phyloP scores from a whole-genome alignment of 2,888 invertebrate genomes.

The Osmoderma eremita region DNA sequence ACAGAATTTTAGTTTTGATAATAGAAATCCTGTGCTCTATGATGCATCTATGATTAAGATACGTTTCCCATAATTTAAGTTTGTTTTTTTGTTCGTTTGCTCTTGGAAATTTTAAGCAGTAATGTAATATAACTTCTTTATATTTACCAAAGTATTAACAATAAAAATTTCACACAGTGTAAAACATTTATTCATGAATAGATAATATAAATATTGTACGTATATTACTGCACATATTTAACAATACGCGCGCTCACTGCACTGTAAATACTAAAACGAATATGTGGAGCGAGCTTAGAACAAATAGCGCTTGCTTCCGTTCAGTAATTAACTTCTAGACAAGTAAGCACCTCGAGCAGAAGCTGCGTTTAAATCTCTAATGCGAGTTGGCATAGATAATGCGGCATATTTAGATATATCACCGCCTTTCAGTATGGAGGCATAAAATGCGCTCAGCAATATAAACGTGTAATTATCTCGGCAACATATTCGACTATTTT shows the following conservation, averaged over 20 bases:
- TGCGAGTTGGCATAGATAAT: conserved; percentile 20
- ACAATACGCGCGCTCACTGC: neutral
- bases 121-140: no score
- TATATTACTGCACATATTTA: conserved; percentile 11
- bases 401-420: conserved; percentile 6
- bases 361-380: conserved; percentile 17
- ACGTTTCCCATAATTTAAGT: no score
- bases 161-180: no score
- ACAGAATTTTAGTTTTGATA: no score
- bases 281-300: conserved; percentile 11
- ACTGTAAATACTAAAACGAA: conserved; percentile 18
- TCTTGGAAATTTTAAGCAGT: no score
- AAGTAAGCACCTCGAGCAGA: neutral
- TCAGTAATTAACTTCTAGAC: conserved; percentile 22
- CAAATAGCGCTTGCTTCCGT: conserved; percentile 23
- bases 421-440: conserved; percentile 10
- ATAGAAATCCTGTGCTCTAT: no score
- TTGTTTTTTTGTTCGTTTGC: no score
- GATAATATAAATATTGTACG: neutral
- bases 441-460: conserved; percentile 11
- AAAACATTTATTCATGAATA: no score
- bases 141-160: no score
- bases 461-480: conserved; percentile 23
- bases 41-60: no score
- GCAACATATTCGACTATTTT: conserved; percentile 17